Base-by-base conservation (phyloP, 2,888 invertebrate species). In the Helleia helle region DNA sequence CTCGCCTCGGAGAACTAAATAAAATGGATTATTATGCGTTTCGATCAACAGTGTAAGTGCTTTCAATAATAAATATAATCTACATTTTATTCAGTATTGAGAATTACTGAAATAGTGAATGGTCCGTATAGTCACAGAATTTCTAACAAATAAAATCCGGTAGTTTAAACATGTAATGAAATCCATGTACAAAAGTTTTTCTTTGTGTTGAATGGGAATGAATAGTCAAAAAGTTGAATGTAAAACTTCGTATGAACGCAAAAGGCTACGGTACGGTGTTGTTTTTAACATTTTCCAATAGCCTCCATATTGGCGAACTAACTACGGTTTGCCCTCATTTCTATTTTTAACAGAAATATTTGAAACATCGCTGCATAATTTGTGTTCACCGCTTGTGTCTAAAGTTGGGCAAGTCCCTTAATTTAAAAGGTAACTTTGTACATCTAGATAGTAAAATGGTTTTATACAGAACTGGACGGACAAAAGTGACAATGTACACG, bases 271-370 rank as follows among this genome's bases (percentile, higher is more conserved):
- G 34, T 8, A 18, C 18, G 8, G 17, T 34, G 17, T 18, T 34
- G 34, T 34, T 34, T 30, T 34, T 34, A 34, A 22, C 34, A 34
- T 12, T 34, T 34, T 7, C 34, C 22, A 34, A 34, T 34, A 12
- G 22, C 12, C 8, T 12, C 22, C 34, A 22, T 34, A 34, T 34
- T 12, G 34, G 12, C 18, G 8, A 30, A 34, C 12, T 34, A 8
- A 22, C 22, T 6, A 5, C 14, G 29, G 18, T 4, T n/a, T n/a
- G n/a, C n/a, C n/a, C n/a, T 18, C 18, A 26, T 26, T 26, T 26
- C 4, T 30, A 9, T 15, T 15, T 30, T 30, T 9, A n/a, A 9
- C 9, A 15, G 13, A 29, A 29, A 14, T 15, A 15, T 9, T 9
- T 9, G n/a, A 15, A 15, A 15, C 30, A 8, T 15, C 4, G 15